phyloP scores from a whole-genome alignment of 2,113 vertebrate genomes.

The Cebus imitator region DNA sequence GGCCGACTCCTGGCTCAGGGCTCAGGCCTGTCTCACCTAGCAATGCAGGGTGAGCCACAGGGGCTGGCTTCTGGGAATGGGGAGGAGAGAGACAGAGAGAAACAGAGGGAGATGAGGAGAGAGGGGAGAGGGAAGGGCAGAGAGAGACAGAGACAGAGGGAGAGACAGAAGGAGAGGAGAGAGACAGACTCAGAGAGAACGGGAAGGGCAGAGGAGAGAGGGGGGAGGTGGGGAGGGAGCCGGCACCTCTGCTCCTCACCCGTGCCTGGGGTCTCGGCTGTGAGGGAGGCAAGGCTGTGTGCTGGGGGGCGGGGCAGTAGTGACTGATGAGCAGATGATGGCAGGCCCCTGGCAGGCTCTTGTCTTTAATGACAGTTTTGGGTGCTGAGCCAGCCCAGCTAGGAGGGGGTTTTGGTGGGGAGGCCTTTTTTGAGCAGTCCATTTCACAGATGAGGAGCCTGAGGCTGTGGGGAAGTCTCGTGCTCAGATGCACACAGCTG shows the following conservation, averaged over 20 bases:
- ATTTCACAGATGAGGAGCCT: not conserved
- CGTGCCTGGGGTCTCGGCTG: rapidly evolving
- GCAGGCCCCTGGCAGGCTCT: no score
- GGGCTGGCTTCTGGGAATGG: no score
- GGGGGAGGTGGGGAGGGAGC: no score
- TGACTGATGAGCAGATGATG: rapidly evolving
- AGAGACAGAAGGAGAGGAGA: rapidly evolving
- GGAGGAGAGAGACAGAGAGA: no score
- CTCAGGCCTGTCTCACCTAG: not conserved
- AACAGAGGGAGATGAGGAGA: no score
- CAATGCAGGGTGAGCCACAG: rapidly evolving
- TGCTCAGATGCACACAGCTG: no score
- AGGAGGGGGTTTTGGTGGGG: no score
- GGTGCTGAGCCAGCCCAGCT: not conserved
- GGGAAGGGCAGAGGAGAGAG: no score
- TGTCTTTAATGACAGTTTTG: not conserved
- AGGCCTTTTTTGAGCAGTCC: not conserved
- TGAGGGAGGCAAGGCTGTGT: not conserved
- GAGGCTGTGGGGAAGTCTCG: not conserved
- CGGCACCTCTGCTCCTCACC: rapidly evolving
- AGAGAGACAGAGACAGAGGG: not conserved
- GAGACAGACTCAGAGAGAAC: no score
- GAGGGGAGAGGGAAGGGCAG: not conserved
- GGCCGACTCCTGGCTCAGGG: rapidly evolving
- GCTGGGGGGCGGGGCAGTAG: not conserved